Percentiles rank a stretch among this genome's conserved stretches.
phyloP scores from a whole-genome alignment of 2,888 invertebrate genomes.

The Orthosia gothica region DNA sequence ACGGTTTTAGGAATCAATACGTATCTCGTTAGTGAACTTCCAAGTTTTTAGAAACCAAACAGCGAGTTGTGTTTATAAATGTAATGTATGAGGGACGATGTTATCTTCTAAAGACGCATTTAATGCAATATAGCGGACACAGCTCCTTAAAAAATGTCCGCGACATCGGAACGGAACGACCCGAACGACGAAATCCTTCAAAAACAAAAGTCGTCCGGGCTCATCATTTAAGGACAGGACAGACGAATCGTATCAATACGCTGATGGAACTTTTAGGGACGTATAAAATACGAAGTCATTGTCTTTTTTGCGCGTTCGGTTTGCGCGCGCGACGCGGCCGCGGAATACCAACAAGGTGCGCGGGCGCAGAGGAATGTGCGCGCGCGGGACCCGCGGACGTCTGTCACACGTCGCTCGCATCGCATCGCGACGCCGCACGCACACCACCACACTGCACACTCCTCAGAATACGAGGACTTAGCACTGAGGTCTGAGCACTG shows the following conservation, averaged over 20 bases:
- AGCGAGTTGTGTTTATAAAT: slow-evolving; percentile 31
- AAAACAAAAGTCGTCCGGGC: slow-evolving; percentile 75
- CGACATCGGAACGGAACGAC: slow-evolving; percentile 59
- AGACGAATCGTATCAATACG: slow-evolving; percentile 83
- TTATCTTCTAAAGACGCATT: slow-evolving; percentile 63
- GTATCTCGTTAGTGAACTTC: slow-evolving; percentile 28
- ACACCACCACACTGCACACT: slow-evolving; percentile 20
- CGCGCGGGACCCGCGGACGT: slow-evolving; percentile 64
- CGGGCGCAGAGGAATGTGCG: slow-evolving; percentile 74
- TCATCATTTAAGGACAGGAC: slow-evolving; percentile 80
- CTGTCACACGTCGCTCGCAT: slow-evolving; percentile 68
- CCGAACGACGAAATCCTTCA: slow-evolving; percentile 75
- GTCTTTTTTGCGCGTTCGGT: slow-evolving; percentile 88
- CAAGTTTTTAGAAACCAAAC: slow-evolving; percentile 29
- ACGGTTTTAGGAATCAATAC: slow-evolving; percentile 33
- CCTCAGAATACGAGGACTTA: neutral
- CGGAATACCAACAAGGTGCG: slow-evolving; percentile 87
- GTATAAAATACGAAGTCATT: slow-evolving; percentile 89
- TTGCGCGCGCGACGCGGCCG: slow-evolving; percentile 81
- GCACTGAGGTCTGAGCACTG: slow-evolving; percentile 39
- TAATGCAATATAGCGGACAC: slow-evolving; percentile 59
- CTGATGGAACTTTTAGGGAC: slow-evolving; percentile 88
- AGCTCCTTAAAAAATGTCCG: slow-evolving; percentile 70
- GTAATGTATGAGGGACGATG: slow-evolving; percentile 52
- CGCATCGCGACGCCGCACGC: slow-evolving; percentile 59